Base-by-base conservation (phyloP, 2,888 invertebrate species). In the Dioctria linearis region DNA sequence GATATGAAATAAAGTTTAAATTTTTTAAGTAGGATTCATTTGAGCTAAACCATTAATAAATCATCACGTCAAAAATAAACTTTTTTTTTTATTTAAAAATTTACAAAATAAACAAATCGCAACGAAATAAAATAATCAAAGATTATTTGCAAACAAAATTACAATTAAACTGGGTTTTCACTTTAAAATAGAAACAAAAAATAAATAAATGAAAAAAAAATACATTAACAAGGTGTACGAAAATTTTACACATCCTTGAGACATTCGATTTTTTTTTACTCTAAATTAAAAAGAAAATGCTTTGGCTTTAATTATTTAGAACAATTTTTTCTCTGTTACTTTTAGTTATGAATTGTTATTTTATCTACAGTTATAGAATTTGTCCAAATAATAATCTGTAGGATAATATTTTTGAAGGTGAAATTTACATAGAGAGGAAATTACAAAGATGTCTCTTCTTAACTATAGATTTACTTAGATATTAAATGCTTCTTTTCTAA, bases 81-180 rank as follows among this genome's bases (percentile, higher is more conserved):
- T 37, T 51, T 69, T 25, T 25, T 25, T 11, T 69, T 69, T 69
- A 69, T 69, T 69, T 69, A 69, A 69, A 69, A 69, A 51, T 69
- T 51, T 51, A 69, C 49, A 49, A 69, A 69, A 69, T 42, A 25
- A 69, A 69, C 51, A 54, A 54, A 54, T 6, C 54, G 2, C 46
- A 25, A 25, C 25, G 2, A 25, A 25, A 25, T 25, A 25, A n/a
- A 25, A 25, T 25, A 25, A 25, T 25, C 25, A 25, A 25, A 25
- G 25, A 25, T 11, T 54, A 54, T 4, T 11, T 4, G 11, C 11
- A 11, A 54, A 11, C 2, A 11, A 11, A 54, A 8, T 8, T 11
- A 54, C 54, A 54, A 5, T 46, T 2, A 6, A 46, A 46, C 54
- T 11, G 2, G 1, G 2, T 54, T 8, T 54, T 11, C 25, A 25